Evolutionary conservation across 1,140 invertebrate species (phyloP).

Genomic region (Trypoxylus dichotomus): DNA sequence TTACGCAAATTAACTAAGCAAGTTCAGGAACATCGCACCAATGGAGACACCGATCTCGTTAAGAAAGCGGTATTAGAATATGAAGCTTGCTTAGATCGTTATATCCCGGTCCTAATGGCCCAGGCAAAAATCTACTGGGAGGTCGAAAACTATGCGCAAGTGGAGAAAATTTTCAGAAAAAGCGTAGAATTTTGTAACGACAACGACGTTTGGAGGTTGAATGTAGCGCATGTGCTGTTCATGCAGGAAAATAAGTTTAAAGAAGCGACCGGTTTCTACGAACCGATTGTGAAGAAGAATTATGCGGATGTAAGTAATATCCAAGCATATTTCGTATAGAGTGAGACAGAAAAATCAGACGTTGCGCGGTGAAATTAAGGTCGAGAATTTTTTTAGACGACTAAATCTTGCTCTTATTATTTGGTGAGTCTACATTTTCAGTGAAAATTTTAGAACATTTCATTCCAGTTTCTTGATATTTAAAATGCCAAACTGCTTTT

Average conservation of each 20-base stretch:
- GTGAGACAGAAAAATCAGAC: too few species aligned
- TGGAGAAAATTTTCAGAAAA: slow-evolving; percentile 93
- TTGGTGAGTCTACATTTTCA: too few species aligned
- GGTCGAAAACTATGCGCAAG: slow-evolving; percentile 91
- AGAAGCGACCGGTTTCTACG: slow-evolving; percentile 97
- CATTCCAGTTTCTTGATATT: too few species aligned
- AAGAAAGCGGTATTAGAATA: slow-evolving; percentile 92
- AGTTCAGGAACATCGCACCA: slow-evolving; percentile 86
- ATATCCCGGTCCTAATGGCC: slow-evolving; percentile 92
- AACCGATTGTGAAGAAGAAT: slow-evolving; percentile 96
- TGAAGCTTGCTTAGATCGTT: slow-evolving; percentile 87
- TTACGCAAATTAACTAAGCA: slow-evolving; percentile 91
- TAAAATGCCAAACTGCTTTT: too few species aligned
- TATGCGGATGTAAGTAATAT: slow-evolving; percentile 76
- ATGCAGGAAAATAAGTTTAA: slow-evolving; percentile 99
- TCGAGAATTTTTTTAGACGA: too few species aligned
- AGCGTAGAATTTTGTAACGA: slow-evolving; percentile 98
- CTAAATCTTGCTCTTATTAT: too few species aligned
- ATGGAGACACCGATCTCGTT: slow-evolving; percentile 85
- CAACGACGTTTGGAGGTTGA: slow-evolving; percentile 95
- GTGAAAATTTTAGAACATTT: too few species aligned
- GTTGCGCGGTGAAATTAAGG: too few species aligned
- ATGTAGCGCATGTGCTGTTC: slow-evolving; percentile 97
- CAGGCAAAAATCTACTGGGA: slow-evolving; percentile 99
- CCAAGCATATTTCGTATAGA: not conserved